A percentile compares a stretch with the other conserved stretches of the same genome.
Conservation (phyloP, 2,113 vertebrate genomes). For the Seriola dumerili region DNA sequence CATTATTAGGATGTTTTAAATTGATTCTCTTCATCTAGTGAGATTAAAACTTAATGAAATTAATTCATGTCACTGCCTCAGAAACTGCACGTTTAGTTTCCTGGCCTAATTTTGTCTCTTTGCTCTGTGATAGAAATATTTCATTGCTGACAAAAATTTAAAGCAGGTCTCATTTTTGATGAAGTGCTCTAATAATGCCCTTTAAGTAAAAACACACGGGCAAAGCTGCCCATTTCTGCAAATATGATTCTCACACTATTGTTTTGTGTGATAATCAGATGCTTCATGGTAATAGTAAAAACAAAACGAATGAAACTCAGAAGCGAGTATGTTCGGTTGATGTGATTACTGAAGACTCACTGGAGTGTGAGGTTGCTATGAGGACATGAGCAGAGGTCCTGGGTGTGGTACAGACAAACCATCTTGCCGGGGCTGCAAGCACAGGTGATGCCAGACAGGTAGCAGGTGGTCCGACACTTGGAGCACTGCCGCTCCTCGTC, state of each 20-base stretch:
- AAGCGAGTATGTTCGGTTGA: constrained; percentile 9
- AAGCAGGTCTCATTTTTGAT: too few relatives aligned
- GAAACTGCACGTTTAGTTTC: background rate
- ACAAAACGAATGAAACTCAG: background rate
- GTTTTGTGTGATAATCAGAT: background rate
- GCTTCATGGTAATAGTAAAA: background rate
- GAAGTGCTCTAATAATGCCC: too few relatives aligned
- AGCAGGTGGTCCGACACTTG: constrained; percentile 97
- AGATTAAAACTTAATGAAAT: background rate
- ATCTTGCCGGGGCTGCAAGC: constrained; percentile 88
- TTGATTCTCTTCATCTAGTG: background rate
- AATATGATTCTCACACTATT: background rate
- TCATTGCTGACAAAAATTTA: background rate
- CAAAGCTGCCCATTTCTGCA: background rate
- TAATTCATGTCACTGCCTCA: background rate
- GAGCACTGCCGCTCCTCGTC: constrained; percentile 96
- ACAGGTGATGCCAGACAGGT: constrained; percentile 95
- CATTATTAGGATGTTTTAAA: too few relatives aligned
- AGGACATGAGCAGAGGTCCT: constrained; percentile 91
- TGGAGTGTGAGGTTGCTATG: constrained; percentile 88
- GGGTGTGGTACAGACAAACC: constrained; percentile 92
- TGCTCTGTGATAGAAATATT: background rate
- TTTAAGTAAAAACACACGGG: background rate
- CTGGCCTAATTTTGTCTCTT: background rate
- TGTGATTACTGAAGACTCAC: constrained; percentile 83